A percentile compares a stretch with the other conserved stretches of the same genome.
Conservation (phyloP, 1,140 invertebrate species). For the Dendrolimus kikuchii region DNA sequence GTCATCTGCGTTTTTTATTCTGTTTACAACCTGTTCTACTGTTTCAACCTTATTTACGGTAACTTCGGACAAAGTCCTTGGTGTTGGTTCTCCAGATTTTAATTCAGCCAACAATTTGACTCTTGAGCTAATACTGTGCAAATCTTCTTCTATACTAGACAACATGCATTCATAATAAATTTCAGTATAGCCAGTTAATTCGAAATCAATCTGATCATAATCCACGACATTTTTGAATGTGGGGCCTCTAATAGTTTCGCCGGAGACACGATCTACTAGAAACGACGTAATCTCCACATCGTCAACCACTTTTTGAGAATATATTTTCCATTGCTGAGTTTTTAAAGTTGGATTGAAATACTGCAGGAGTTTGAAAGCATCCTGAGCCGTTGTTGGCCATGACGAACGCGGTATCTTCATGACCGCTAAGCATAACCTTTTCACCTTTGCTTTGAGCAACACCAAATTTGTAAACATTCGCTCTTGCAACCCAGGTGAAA, state of each 20-base stretch:
- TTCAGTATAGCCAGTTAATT: conserved; percentile 42
- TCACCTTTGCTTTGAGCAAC: conserved; percentile 42
- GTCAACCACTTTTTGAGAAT: conserved; percentile 34
- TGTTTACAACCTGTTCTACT: conserved; percentile 5
- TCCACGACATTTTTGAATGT: conserved; percentile 56
- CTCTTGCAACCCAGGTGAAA: conserved; percentile 51
- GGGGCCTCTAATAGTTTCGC: conserved; percentile 47
- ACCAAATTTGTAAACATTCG: conserved; percentile 43
- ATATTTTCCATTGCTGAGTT: conserved; percentile 46
- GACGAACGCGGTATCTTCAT: conserved; percentile 40
- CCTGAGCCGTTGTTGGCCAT: conserved; percentile 45
- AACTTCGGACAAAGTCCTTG: conserved; percentile 22
- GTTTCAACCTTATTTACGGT: conserved; percentile 10
- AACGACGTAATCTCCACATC: conserved; percentile 41
- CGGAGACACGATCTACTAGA: conserved; percentile 45
- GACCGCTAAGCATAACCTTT: conserved; percentile 42
- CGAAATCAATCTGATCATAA: conserved; percentile 52
- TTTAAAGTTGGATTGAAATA: conserved; percentile 52
- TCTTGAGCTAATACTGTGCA: conserved; percentile 49
- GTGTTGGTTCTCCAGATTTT: conserved; percentile 33
- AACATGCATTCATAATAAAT: conserved; percentile 52
- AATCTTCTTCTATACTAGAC: conserved; percentile 41
- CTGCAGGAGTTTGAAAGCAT: conserved; percentile 50
- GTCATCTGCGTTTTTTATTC: not conserved
- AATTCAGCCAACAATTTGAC: conserved; percentile 49